A percentile compares a stretch with the other conserved stretches of the same genome.
Conservation (phyloP, 2,888 invertebrate species). For the Drosophila anomalata region DNA sequence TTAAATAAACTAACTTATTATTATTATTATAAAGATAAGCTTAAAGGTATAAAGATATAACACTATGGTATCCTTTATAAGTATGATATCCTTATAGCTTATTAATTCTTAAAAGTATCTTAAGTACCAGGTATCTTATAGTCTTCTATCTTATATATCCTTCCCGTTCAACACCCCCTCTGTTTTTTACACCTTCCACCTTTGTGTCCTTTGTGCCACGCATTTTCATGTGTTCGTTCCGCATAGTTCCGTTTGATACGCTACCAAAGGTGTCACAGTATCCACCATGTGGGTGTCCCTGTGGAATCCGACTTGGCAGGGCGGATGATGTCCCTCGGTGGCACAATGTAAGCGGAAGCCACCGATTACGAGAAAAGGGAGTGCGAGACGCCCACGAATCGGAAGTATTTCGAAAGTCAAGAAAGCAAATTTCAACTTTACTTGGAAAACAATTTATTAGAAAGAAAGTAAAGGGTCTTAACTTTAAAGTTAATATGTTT, state of each 20-base stretch:
- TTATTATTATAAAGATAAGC: no score
- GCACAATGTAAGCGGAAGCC: slow-evolving; percentile 36
- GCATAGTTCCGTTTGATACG: slow-evolving; percentile 78
- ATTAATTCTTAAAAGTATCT: no score
- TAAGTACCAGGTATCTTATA: neutral
- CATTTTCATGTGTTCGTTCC: slow-evolving; percentile 77
- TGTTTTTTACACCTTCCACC: slow-evolving; percentile 4
- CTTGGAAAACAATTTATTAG: neutral
- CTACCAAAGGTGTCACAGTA: slow-evolving; percentile 71
- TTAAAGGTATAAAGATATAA: no score
- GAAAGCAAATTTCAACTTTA: neutral
- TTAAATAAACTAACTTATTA: no score
- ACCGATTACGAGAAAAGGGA: slow-evolving; percentile 26
- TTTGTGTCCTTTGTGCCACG: slow-evolving; percentile 48
- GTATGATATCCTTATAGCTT: no score
- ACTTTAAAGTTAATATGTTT: no score
- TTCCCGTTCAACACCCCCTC: neutral
- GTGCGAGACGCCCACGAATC: neutral
- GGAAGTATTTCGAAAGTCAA: neutral
- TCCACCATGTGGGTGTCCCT: slow-evolving; percentile 4
- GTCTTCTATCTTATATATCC: neutral
- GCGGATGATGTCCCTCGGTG: slow-evolving; percentile 28
- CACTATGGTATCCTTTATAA: no score
- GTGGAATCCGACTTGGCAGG: slow-evolving; percentile 10
- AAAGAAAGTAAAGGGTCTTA: neutral